A percentile compares a stretch with the other conserved stretches of the same genome.
Conservation (phyloP, 2,113 vertebrate genomes). For the Pachycephala philippinensis region DNA sequence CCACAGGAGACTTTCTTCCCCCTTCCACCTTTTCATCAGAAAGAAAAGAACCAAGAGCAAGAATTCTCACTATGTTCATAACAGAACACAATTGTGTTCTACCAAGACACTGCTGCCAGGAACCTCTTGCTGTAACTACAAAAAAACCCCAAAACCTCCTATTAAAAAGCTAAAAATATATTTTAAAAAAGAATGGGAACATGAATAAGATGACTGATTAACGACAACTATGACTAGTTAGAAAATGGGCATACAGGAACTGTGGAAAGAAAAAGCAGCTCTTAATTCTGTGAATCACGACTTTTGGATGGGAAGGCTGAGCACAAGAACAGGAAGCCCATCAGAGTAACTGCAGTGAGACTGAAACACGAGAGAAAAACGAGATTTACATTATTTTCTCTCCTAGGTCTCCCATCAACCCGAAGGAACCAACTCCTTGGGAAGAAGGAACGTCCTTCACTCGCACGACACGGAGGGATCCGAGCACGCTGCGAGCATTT, state of each 20-base stretch:
- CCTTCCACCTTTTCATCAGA: not conserved
- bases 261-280: not conserved
- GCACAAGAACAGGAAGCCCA: not conserved
- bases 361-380: not conserved
- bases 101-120: not conserved
- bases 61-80: not conserved
- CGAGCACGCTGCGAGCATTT: not conserved
- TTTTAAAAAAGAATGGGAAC: rapidly evolving
- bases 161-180: not conserved
- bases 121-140: not conserved
- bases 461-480: not conserved
- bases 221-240: not conserved
- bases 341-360: not conserved
- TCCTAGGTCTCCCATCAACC: not conserved
- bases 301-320: not conserved
- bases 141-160: not conserved
- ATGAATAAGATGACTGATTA: not conserved
- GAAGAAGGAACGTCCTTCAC: not conserved
- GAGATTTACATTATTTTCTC: not conserved
- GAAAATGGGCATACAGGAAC: not conserved
- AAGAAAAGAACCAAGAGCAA: not conserved
- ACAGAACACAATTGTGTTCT: not conserved
- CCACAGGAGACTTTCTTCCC: not conserved
- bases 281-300: not conserved
- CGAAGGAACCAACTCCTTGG: not conserved